These are phyloP conservation scores for Eupithecia insigniata DNA, from an alignment of 2,888 invertebrate species.

Conservation along the genomic window DNA sequence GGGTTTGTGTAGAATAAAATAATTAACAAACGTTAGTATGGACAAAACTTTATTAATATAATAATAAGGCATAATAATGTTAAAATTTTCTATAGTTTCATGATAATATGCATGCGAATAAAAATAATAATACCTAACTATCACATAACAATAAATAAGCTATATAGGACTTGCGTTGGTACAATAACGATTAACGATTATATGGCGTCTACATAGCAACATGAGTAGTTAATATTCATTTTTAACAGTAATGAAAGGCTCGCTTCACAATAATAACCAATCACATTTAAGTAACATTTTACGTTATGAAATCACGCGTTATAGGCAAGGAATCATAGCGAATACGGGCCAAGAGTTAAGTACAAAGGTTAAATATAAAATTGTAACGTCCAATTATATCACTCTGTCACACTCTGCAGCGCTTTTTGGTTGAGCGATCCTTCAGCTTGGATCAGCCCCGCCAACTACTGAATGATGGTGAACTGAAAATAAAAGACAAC, in stretches of 20 bases:
- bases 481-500: constrained; percentile 54
- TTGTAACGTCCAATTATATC: constrained; percentile 32
- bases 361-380: background rate
- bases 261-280: background rate
- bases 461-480: constrained; percentile 81
- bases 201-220: background rate
- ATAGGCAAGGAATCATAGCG: background rate
- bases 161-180: background rate
- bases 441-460: constrained; percentile 69
- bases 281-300: background rate
- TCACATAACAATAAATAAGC: background rate
- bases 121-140: background rate
- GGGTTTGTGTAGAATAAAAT: background rate
- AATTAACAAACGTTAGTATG: background rate
- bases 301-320: background rate
- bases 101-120: constrained; percentile 17
- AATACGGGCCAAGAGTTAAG: background rate
- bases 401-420: constrained; percentile 43
- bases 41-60: constrained; percentile 25
- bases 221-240: background rate
- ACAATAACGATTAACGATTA: background rate
- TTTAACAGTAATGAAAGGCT: background rate
- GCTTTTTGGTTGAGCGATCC: constrained; percentile 48
- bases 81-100: constrained; percentile 19
- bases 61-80: constrained; percentile 21